A percentile compares a stretch with the other conserved stretches of the same genome.
These are phyloP conservation scores for Xestia ashworthii DNA, from an alignment of 2,888 invertebrate species.

Conservation along the genomic window DNA sequence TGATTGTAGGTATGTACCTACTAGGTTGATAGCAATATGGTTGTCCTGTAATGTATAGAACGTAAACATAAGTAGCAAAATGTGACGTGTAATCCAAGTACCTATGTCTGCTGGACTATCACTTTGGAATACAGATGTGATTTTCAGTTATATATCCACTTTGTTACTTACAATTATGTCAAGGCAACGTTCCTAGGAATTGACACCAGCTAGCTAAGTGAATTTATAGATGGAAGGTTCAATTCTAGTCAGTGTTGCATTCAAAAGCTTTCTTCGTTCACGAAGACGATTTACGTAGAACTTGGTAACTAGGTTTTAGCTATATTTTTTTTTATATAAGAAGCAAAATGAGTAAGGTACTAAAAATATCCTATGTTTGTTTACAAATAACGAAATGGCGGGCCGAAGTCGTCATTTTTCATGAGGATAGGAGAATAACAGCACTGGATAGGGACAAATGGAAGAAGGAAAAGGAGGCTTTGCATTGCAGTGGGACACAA, in stretches of 20 bases:
- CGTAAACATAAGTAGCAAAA: not conserved
- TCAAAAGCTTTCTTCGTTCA: constrained; percentile 27
- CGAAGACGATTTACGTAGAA: constrained; percentile 3
- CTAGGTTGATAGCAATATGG: not conserved
- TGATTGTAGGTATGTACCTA: too few species aligned
- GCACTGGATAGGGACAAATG: too few species aligned
- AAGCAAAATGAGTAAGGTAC: not conserved
- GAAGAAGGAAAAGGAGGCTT: too few species aligned
- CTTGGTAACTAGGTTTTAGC: constrained; percentile 3
- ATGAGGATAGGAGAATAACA: too few species aligned
- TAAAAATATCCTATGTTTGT: not conserved
- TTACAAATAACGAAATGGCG: not conserved
- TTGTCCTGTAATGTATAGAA: not conserved
- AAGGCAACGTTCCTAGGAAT: constrained; percentile 13
- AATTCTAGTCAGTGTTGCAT: constrained; percentile 8
- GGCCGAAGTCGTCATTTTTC: too few species aligned
- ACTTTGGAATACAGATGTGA: not conserved
- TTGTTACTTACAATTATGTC: not conserved
- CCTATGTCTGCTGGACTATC: too few species aligned
- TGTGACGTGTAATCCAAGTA: too few species aligned
- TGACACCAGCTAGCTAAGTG: constrained; percentile 29
- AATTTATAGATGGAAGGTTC: constrained; percentile 42
- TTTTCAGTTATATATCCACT: not conserved
- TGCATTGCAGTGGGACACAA: too few species aligned
- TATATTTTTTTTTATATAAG: not conserved